A percentile compares a stretch with the other conserved stretches of the same genome.
Conservation (phyloP, 2,888 invertebrate genomes). For the Dendrolimus pini region DNA sequence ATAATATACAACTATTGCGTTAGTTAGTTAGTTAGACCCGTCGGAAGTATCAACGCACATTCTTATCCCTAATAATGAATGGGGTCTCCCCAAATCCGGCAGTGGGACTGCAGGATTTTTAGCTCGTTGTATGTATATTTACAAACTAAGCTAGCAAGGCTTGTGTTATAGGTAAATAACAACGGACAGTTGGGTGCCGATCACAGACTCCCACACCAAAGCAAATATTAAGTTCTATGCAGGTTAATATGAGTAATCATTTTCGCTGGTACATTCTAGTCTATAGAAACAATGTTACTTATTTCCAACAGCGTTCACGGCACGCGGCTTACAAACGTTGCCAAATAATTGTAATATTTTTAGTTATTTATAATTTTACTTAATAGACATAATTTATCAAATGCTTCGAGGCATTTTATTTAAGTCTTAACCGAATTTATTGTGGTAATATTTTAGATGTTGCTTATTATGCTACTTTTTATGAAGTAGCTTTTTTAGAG, state of each 20-base stretch:
- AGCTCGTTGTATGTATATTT: too few species aligned
- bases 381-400: not conserved
- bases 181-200: too few species aligned
- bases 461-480: not conserved
- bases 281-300: not conserved
- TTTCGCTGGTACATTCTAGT: not conserved
- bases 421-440: not conserved
- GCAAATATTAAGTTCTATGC: too few species aligned
- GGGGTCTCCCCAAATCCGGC: too few species aligned
- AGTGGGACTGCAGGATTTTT: too few species aligned
- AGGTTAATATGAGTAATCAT: not conserved
- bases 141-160: too few species aligned
- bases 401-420: not conserved
- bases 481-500: not conserved
- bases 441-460: slow-evolving; percentile 4
- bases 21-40: too few species aligned
- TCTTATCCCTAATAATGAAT: too few species aligned
- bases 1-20: too few species aligned
- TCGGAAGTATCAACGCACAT: too few species aligned
- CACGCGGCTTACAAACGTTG: not conserved
- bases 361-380: not conserved
- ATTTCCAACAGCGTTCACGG: not conserved
- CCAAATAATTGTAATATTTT: not conserved
- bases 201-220: too few species aligned
- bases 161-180: too few species aligned